A percentile compares a stretch with the other conserved stretches of the same genome.
Conservation (phyloP, 1,140 invertebrate genomes). For the Aporrectodea caliginosa region DNA sequence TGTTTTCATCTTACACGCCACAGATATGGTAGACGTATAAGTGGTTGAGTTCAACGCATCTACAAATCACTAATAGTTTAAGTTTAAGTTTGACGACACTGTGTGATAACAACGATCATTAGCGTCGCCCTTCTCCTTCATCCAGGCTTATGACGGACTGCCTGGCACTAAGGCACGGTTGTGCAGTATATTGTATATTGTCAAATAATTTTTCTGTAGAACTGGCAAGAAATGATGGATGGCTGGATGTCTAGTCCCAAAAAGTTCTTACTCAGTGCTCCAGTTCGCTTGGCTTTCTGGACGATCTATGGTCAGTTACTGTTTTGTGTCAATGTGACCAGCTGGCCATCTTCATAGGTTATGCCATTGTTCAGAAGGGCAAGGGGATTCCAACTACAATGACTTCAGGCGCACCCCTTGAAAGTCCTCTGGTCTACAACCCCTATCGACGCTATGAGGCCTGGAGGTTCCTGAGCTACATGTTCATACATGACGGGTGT, state of each 20-base stretch:
- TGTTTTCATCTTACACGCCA: too few species aligned
- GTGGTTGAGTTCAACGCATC: too few species aligned
- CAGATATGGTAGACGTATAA: too few species aligned
- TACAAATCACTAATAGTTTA: too few species aligned
- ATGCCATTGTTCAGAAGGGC: slow-evolving; percentile 20
- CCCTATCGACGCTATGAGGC: slow-evolving; percentile 79
- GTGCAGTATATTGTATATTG: too few species aligned
- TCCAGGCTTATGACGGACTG: too few species aligned
- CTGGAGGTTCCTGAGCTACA: slow-evolving; percentile 86
- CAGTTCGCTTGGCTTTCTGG: slow-evolving; percentile 48
- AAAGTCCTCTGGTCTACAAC: slow-evolving; percentile 76
- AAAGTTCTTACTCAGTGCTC: slow-evolving; percentile 50
- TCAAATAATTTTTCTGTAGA: slow-evolving; percentile 42
- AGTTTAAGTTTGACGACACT: too few species aligned
- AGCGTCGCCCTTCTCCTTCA: too few species aligned
- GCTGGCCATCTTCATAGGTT: slow-evolving; percentile 29
- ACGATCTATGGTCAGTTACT: slow-evolving; percentile 48
- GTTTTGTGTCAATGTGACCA: not conserved
- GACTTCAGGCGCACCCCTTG: slow-evolving; percentile 44
- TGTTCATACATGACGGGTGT: slow-evolving; percentile 93
- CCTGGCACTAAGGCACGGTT: too few species aligned
- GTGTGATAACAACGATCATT: too few species aligned
- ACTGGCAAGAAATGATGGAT: slow-evolving; percentile 56
- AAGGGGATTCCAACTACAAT: slow-evolving; percentile 38
- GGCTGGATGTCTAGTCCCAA: slow-evolving; percentile 49